A percentile compares a stretch with the other conserved stretches of the same genome.
These are phyloP conservation scores for Genyomyrus donnyi DNA, from an alignment of 2,113 vertebrate species.

Conservation along the genomic window DNA sequence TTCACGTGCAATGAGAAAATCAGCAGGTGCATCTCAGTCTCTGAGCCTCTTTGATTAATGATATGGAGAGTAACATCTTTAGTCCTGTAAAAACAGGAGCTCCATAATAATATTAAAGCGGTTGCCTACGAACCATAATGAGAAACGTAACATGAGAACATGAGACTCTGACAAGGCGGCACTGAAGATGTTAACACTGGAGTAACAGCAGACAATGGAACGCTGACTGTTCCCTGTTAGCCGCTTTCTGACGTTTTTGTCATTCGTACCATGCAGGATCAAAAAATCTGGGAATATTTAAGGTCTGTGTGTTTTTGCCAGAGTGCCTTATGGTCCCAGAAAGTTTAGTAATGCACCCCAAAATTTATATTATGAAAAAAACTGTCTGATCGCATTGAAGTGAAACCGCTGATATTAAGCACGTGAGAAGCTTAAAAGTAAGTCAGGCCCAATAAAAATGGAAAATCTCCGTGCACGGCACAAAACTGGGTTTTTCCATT, in stretches of 20 bases:
- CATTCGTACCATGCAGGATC: neutral
- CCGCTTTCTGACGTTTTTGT: neutral
- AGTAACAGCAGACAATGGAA: neutral
- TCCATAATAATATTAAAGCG: neutral
- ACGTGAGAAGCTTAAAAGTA: neutral
- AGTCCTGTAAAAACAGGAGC: neutral
- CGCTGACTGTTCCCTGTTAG: neutral
- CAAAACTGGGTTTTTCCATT: neutral
- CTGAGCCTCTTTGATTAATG: neutral
- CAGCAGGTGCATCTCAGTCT: neutral
- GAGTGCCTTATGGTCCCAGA: neutral
- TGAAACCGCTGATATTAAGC: neutral
- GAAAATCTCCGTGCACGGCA: neutral
- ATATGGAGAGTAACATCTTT: neutral
- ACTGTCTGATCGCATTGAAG: neutral
- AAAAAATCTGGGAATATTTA: neutral
- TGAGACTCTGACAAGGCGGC: neutral
- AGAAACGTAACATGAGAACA: neutral
- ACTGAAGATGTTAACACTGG: neutral
- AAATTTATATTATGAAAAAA: constrained; percentile 2
- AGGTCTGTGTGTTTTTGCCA: neutral
- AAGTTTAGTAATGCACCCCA: neutral
- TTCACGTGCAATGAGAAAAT: neutral
- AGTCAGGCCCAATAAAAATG: neutral
- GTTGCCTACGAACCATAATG: neutral